Evolutionary conservation across 1,140 invertebrate species (phyloP).

Genomic region (Pseudomyrmex dendroicus): DNA sequence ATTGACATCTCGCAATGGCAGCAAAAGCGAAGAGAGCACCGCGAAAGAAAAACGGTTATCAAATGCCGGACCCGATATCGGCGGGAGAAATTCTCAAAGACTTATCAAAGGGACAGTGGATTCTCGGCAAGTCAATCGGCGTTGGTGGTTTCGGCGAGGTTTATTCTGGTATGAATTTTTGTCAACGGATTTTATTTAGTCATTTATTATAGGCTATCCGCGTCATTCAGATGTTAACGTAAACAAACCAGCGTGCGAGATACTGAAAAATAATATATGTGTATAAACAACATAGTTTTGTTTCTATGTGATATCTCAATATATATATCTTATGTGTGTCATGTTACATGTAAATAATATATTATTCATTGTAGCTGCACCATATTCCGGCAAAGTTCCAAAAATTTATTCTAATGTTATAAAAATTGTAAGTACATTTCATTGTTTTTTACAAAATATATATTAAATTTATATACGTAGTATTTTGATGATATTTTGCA

Average conservation of each 20-base stretch:
- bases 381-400: conserved; percentile 83
- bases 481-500: conserved; percentile 23
- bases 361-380: conserved; percentile 82
- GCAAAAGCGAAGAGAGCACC: conserved; percentile 79
- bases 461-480: neutral
- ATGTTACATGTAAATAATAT: neutral
- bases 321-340: too few species aligned
- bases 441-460: neutral
- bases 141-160: conserved; percentile 97
- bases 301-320: neutral
- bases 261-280: neutral
- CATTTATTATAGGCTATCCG: neutral
- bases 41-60: conserved; percentile 88
- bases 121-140: conserved; percentile 94
- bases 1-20: conserved; percentile 68
- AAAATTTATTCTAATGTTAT: conserved; percentile 89
- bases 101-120: conserved; percentile 91
- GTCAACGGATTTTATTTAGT: neutral
- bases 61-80: conserved; percentile 91
- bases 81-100: conserved; percentile 92
- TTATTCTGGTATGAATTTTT: conserved; percentile 88
- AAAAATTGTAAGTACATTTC: conserved; percentile 89
- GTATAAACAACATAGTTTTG: neutral
- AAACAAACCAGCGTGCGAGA: neutral
- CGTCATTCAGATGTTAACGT: neutral